Percentiles rank a stretch among this genome's conserved stretches.
Evolutionary conservation across 2,113 vertebrate genomes (phyloP).

Genomic region (Chionis minor): DNA sequence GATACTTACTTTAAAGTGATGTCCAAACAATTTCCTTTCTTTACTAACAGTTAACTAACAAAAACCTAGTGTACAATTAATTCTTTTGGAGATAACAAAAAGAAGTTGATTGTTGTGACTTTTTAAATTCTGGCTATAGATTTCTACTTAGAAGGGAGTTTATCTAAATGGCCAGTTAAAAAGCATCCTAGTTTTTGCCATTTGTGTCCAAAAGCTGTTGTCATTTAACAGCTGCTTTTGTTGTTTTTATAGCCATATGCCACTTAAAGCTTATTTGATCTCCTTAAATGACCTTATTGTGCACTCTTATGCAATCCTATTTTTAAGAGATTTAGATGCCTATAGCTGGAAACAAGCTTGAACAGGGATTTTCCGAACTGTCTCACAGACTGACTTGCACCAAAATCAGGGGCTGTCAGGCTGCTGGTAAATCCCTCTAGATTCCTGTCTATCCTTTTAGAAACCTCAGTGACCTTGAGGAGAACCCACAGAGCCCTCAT

Average conservation of each 20-base stretch:
- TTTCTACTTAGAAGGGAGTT: neutral
- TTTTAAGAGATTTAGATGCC: neutral
- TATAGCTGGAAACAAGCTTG: neutral
- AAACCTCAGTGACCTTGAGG: neutral
- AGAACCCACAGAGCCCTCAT: neutral
- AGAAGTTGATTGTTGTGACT: neutral
- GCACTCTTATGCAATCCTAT: neutral
- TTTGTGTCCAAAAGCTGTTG: neutral
- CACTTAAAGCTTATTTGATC: neutral
- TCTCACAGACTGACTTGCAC: neutral
- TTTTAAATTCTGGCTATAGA: neutral
- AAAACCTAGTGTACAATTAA: neutral
- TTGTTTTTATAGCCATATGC: neutral
- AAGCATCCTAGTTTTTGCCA: neutral
- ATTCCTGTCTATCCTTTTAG: neutral
- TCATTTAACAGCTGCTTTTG: constrained; percentile 3
- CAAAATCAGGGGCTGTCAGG: neutral
- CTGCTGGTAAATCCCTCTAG: neutral
- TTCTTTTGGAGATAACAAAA: neutral
- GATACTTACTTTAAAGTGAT: neutral
- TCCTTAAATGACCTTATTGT: constrained; percentile 14
- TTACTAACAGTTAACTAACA: neutral
- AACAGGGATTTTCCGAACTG: neutral
- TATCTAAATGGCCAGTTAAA: neutral
- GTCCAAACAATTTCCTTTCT: neutral